Evolutionary conservation across 2,797 vertebrate species (phyloP), one percentile per base, ranked within the genome.

Genomic region (Pseudomugil tenellus): DNA sequence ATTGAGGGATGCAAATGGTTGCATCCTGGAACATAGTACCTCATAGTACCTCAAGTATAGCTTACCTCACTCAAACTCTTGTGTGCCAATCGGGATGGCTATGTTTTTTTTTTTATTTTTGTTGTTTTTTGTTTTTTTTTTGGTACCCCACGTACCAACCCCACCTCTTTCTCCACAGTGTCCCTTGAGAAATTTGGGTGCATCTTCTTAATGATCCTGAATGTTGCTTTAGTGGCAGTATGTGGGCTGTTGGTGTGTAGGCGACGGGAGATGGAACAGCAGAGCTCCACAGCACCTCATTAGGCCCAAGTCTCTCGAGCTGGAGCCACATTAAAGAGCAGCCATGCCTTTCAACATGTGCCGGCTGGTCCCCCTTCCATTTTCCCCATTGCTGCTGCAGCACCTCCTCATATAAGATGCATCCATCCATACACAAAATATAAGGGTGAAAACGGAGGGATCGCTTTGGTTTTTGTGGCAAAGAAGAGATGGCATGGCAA

Each of bases 251-350:
- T 76, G 69, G 77, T 79, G 85, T 85, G 90, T 75, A 86, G 89
- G 84, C 80, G 81, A 83, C 67, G 63, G 74, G 73, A 87, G 85
- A 80, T 34, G 76, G 77, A 70, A 77, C 76, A 72, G 84, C 72
- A 54, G 83, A 83, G 83, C 85, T 89, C 83, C 89, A 86, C 87
- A 76, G 85, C 88, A 90, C 85, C 93, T 96, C 96, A 96, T 97
- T 96, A 98, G 95, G 93, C 92, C 79, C 67, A 63, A 87, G 86
- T 94, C 93, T 94, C 94, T 90, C 84, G 79, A 86, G 87, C 95
- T 97, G 96, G 96, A 96, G 94, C 89, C 88, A 94, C 94, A 96
- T 96, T 92, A 97, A 96, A 96, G 89, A 87, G 91, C 72, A 93
- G 88, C 83, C 86, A 89, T 92, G 91, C 92, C 92, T 93, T 94